Evolutionary conservation across 2,113 vertebrate species (phyloP), one percentile per base, ranked within the genome.

Genomic region (Lathamus discolor): DNA sequence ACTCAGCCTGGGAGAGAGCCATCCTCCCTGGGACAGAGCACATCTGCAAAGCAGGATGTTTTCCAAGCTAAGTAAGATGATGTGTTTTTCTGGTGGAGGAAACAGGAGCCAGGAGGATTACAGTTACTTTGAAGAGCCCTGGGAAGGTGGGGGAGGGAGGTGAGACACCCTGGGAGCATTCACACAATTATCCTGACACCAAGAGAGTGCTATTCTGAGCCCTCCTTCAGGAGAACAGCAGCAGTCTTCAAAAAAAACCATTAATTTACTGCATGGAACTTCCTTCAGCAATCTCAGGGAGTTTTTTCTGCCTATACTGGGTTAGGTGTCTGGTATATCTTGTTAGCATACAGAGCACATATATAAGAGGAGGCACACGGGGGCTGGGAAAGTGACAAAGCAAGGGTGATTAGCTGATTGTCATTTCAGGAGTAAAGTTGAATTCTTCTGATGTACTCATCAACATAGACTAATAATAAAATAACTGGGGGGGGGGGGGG

Each of bases 21-120:
- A 6, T 64, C 44, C 14, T 89, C 87, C 23, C 76, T 23, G 41
- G 57, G 54, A 77, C 31, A 23, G 5, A 55, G 41, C 83, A 91
- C 88, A 94, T 94, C 90, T 94, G 93, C 49, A 67, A 39, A 57
- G 88, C 52, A 63, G 90, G 87, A 93, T 66, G 11, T 51, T 92
- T 90, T 96, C 83, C 61, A 84, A 37, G 37, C 13, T 24, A 33
- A 92, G 20, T 59, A 67, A 92, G 70, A 66, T 59, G 55, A 62
- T 86, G 64, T 79, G 76, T 72, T 94, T 93, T 96, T 86, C 86
- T 87, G 85, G 49, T 1, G 1, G 27, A 85, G 73, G 69, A 79
- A 95, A 77, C 33, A 5, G 73, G 51, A 86, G 43, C 62, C 18
- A 16, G 37, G 24, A 66, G 54, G 44, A 67, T 93, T 72, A 62